Conservation (phyloP, 2,797 vertebrate species). For the Gephyroberyx darwinii region DNA sequence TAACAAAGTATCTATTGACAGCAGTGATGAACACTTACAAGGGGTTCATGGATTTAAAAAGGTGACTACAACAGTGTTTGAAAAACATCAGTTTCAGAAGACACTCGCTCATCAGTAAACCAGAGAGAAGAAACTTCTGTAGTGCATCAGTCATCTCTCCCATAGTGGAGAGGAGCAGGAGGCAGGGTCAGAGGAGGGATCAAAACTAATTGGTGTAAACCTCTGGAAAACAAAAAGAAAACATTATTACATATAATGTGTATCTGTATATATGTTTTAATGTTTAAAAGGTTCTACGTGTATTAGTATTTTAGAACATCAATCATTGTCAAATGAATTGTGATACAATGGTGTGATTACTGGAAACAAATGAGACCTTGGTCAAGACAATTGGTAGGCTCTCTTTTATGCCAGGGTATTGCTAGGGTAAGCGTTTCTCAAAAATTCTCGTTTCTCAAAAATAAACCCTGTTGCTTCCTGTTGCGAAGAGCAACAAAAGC, state of each 20-base stretch:
- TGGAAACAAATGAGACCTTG: no score
- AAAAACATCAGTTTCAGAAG: slow-evolving; percentile 23
- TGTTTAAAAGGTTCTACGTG: no score
- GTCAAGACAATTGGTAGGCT: no score
- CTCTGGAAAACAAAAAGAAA: slow-evolving; percentile 66
- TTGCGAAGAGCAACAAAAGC: no score
- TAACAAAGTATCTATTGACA: slow-evolving; percentile 8
- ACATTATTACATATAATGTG: background rate
- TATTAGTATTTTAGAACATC: no score
- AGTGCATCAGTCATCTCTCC: slow-evolving; percentile 54
- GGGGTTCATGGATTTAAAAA: background rate
- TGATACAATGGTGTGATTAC: no score
- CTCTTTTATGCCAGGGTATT: no score
- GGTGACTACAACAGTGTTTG: slow-evolving; percentile 36
- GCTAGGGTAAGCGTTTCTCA: no score
- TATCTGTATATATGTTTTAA: no score
- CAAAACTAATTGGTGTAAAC: slow-evolving; percentile 76
- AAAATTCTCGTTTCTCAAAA: no score
- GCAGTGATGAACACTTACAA: background rate
- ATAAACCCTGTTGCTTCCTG: no score
- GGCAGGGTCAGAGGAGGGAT: slow-evolving; percentile 16
- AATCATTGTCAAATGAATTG: no score
- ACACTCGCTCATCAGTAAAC: slow-evolving; percentile 32
- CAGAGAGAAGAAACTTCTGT: slow-evolving; percentile 18
- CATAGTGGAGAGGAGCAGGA: slow-evolving; percentile 36